Percentiles rank a stretch among this genome's conserved stretches.
phyloP scores from a whole-genome alignment of 2,888 invertebrate genomes.

The Yponomeuta cagnagella region DNA sequence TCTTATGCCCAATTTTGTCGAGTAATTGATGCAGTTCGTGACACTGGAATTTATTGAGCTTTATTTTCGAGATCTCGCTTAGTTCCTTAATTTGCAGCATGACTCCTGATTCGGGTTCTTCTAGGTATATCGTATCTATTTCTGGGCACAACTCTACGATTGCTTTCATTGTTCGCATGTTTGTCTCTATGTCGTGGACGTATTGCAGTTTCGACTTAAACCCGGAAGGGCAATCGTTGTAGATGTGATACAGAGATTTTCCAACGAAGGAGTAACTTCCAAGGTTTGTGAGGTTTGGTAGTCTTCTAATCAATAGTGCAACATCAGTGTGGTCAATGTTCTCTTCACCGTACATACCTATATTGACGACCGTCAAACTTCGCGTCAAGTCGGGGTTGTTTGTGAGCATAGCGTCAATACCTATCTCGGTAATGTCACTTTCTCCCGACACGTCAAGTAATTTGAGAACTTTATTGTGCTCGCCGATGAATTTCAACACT shows the following conservation, averaged over 20 bases:
- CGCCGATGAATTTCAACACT: constrained; percentile 76
- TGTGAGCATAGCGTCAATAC: constrained; percentile 74
- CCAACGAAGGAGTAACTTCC: constrained; percentile 82
- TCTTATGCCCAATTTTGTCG: constrained; percentile 70
- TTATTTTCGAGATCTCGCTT: constrained; percentile 70
- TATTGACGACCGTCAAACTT: constrained; percentile 77
- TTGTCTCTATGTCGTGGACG: constrained; percentile 79
- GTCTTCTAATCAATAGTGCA: constrained; percentile 76
- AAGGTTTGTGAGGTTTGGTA: constrained; percentile 79
- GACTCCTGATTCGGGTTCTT: constrained; percentile 76
- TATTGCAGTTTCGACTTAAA: constrained; percentile 80
- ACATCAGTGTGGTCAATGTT: constrained; percentile 80
- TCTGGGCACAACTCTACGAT: constrained; percentile 77
- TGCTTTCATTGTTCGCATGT: constrained; percentile 73
- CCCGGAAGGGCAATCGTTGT: constrained; percentile 62
- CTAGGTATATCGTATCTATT: constrained; percentile 79
- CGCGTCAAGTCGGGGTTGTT: constrained; percentile 71
- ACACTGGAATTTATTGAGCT: constrained; percentile 78
- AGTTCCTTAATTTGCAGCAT: constrained; percentile 67
- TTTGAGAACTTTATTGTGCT: constrained; percentile 73
- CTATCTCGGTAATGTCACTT: constrained; percentile 80
- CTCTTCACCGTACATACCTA: constrained; percentile 82
- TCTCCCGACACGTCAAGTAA: constrained; percentile 82
- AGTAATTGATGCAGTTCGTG: constrained; percentile 76
- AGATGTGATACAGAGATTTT: constrained; percentile 72